A percentile compares a stretch with the other conserved stretches of the same genome.
Conservation (phyloP, 2,888 invertebrate genomes). For the Meta bourneti region DNA sequence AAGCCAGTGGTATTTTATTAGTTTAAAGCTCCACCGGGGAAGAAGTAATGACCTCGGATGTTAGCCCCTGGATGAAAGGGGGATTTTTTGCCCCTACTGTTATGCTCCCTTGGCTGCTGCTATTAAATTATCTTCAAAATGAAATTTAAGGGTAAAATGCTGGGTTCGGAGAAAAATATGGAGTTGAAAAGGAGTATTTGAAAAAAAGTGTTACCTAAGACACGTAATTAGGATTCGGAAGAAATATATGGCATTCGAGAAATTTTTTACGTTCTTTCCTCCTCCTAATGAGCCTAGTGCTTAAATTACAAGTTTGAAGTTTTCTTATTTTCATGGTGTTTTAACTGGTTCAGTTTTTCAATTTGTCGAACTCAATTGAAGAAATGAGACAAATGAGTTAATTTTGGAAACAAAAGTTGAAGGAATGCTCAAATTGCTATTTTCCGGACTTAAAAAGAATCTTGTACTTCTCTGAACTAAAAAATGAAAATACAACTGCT, state of each 20-base stretch:
- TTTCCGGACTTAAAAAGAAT: too few species aligned
- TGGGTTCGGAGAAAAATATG: constrained; percentile 24
- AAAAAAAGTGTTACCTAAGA: not conserved
- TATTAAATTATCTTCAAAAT: constrained; percentile 68
- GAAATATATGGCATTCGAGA: not conserved
- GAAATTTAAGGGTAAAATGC: constrained; percentile 36
- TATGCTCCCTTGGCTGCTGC: constrained; percentile 22
- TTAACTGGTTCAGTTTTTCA: not conserved
- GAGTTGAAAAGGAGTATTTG: not conserved
- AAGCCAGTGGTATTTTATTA: constrained; percentile 72
- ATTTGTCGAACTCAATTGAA: too few species aligned
- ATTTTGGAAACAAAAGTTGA: too few species aligned
- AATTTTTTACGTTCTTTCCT: not conserved
- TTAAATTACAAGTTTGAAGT: not conserved
- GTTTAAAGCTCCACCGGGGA: constrained; percentile 47
- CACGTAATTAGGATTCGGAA: constrained; percentile 30
- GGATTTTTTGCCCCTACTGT: constrained; percentile 22
- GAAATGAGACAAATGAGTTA: too few species aligned
- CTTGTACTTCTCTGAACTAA: too few species aligned
- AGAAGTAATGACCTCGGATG: constrained; percentile 56
- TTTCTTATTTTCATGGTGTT: not conserved
- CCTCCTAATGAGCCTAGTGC: not conserved
- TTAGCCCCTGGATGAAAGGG: constrained; percentile 5
- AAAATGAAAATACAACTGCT: too few species aligned
- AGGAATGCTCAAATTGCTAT: too few species aligned